Conservation (phyloP, 2,888 invertebrate genomes). For the Drosophila nr. perissopoda region DNA sequence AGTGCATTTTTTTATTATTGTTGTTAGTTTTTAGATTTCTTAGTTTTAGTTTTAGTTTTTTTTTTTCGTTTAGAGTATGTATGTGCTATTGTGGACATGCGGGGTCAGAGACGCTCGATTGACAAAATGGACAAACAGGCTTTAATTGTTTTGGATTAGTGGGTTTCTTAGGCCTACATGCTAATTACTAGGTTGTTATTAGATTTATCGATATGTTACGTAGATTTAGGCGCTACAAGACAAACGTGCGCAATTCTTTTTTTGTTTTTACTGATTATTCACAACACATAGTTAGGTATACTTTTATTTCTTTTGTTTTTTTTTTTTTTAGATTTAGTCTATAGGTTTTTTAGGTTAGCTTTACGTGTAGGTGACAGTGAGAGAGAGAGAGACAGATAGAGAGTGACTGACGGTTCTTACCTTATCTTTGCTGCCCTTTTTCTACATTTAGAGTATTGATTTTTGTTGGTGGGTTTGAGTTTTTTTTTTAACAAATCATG, state of each 20-base stretch:
- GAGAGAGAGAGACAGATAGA: slow-evolving; percentile 36
- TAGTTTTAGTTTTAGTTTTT: slow-evolving; percentile 16
- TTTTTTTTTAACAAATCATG: slow-evolving; percentile 75
- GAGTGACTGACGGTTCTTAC: slow-evolving; percentile 86
- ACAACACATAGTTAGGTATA: slow-evolving; percentile 55
- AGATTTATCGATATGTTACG: slow-evolving; percentile 47
- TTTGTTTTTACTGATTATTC: slow-evolving; percentile 27
- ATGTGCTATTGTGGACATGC: slow-evolving; percentile 50
- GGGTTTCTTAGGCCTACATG: slow-evolving; percentile 43
- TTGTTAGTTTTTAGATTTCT: slow-evolving; percentile 31
- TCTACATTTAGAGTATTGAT: slow-evolving; percentile 87
- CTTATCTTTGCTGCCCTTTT: slow-evolving; percentile 95
- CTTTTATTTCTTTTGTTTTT: slow-evolving; percentile 1
- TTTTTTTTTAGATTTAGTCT: slow-evolving; percentile 15
- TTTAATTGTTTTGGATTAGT: slow-evolving; percentile 16
- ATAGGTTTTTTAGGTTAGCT: slow-evolving; percentile 29
- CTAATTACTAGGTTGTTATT: slow-evolving; percentile 27
- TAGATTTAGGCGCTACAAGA: slow-evolving; percentile 60
- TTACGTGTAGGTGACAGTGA: slow-evolving; percentile 57
- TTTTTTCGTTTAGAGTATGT: slow-evolving; percentile 25
- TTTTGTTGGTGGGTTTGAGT: slow-evolving; percentile 85
- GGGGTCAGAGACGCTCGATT: slow-evolving; percentile 37
- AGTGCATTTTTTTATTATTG: slow-evolving; percentile 37
- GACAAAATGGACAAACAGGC: slow-evolving; percentile 24
- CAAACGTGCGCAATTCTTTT: slow-evolving; percentile 65